These are phyloP conservation scores for Chunga burmeisteri DNA, from an alignment of 2,113 vertebrate genomes.

Conservation along the genomic window DNA sequence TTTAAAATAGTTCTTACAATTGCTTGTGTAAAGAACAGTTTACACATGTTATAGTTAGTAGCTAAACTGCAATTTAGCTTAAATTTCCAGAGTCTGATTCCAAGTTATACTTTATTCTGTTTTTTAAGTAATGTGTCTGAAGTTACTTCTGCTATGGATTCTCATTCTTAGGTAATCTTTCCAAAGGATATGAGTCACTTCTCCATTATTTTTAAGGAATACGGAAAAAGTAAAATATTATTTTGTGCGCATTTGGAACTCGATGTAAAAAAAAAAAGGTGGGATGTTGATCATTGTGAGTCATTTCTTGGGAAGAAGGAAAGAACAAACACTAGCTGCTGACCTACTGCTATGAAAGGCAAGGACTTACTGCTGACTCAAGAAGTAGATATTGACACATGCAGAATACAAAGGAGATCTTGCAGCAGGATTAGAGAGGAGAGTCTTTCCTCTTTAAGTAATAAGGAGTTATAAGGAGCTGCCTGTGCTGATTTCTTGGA, in stretches of 20 bases:
- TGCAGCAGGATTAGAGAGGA: background rate
- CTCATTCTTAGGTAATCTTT: constrained; percentile 25
- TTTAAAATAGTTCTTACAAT: background rate
- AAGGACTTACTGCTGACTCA: constrained; percentile 41
- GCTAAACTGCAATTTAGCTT: constrained; percentile 9
- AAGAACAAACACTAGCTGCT: constrained; percentile 14
- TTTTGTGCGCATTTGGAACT: constrained; percentile 28
- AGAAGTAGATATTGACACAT: background rate
- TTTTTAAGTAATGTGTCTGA: constrained; percentile 22
- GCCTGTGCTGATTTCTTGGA: background rate
- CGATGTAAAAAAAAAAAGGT: background rate
- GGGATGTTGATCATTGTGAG: constrained; percentile 44
- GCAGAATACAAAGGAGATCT: background rate
- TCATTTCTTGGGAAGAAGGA: constrained; percentile 45
- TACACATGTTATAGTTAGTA: background rate
- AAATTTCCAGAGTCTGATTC: constrained; percentile 1
- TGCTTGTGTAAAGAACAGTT: background rate
- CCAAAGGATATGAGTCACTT: constrained; percentile 59
- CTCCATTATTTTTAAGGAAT: constrained; percentile 49
- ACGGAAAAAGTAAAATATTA: constrained; percentile 53
- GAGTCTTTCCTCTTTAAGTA: background rate
- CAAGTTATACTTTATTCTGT: constrained; percentile 13
- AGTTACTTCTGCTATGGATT: background rate
- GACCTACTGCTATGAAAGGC: background rate
- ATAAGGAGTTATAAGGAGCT: background rate